Conservation (phyloP, 2,797 vertebrate genomes). For the Monodelphis domestica region DNA sequence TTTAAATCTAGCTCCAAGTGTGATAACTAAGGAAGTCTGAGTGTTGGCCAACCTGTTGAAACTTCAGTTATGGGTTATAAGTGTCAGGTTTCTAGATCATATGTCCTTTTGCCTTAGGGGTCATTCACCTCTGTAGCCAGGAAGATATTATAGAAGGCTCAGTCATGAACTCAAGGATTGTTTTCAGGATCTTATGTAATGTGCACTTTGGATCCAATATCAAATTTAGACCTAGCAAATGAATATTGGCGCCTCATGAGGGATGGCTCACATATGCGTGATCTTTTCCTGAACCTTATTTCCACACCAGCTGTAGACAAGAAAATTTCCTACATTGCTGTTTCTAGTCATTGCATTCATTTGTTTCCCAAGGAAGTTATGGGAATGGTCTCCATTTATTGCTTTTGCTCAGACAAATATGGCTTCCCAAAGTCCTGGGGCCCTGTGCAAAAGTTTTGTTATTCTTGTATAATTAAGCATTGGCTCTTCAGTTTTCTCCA, state of each 20-base stretch:
- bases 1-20: neutral
- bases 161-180: neutral
- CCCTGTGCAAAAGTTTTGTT: constrained; percentile 12
- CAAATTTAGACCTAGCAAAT: constrained; percentile 18
- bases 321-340: constrained; percentile 42
- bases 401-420: neutral
- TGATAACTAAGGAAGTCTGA: constrained; percentile 35
- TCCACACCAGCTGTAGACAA: constrained; percentile 32
- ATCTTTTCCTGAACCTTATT: constrained; percentile 15
- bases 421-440: constrained; percentile 8
- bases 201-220: neutral
- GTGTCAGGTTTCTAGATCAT: constrained; percentile 10
- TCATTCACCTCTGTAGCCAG: neutral
- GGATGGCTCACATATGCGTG: constrained; percentile 1
- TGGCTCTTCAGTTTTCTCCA: constrained; percentile 12
- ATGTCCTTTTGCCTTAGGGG: neutral
- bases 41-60: constrained; percentile 4
- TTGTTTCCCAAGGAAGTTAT: constrained; percentile 23
- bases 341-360: constrained; percentile 13
- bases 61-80: neutral
- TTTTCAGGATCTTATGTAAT: constrained; percentile 39
- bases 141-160: neutral
- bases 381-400: constrained; percentile 28
- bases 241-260: constrained; percentile 30
- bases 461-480: constrained; percentile 25